Conservation (phyloP, 1,140 invertebrate genomes). For the Eriosoma lanigerum region DNA sequence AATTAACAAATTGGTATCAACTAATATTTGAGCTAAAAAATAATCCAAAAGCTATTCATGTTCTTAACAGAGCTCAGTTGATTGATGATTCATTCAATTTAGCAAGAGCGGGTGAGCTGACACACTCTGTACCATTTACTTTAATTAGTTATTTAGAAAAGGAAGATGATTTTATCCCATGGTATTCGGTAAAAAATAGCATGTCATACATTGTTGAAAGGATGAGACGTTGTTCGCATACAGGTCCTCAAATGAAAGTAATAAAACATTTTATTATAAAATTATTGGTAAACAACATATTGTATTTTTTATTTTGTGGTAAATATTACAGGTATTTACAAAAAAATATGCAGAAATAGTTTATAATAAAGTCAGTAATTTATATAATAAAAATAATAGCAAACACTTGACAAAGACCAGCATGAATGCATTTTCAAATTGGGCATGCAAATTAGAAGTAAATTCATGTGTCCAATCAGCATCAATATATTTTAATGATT, state of each 20-base stretch:
- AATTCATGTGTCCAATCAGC: not conserved
- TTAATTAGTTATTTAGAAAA: constrained; percentile 66
- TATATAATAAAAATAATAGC: not conserved
- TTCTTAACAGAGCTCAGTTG: constrained; percentile 68
- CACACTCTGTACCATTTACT: constrained; percentile 65
- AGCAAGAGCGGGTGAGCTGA: constrained; percentile 62
- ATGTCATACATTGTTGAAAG: constrained; percentile 39
- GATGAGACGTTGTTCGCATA: not conserved
- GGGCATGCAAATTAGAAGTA: constrained; percentile 42
- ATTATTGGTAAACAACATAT: not conserved
- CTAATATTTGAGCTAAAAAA: constrained; percentile 60
- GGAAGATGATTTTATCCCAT: constrained; percentile 64
- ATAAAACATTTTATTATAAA: not conserved
- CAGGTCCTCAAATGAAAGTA: constrained; percentile 1
- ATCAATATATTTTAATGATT: not conserved
- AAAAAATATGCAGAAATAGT: constrained; percentile 27
- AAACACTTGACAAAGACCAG: constrained; percentile 37
- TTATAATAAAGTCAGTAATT: constrained; percentile 9
- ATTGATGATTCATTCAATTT: constrained; percentile 63
- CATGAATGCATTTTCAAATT: not conserved
- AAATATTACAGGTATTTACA: constrained; percentile 13
- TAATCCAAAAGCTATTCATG: constrained; percentile 59
- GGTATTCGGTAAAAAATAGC: constrained; percentile 60
- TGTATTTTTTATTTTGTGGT: not conserved
- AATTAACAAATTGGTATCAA: constrained; percentile 65